Evolutionary conservation across 2,113 vertebrate genomes (phyloP).

Genomic region (Willisornis vidua): DNA sequence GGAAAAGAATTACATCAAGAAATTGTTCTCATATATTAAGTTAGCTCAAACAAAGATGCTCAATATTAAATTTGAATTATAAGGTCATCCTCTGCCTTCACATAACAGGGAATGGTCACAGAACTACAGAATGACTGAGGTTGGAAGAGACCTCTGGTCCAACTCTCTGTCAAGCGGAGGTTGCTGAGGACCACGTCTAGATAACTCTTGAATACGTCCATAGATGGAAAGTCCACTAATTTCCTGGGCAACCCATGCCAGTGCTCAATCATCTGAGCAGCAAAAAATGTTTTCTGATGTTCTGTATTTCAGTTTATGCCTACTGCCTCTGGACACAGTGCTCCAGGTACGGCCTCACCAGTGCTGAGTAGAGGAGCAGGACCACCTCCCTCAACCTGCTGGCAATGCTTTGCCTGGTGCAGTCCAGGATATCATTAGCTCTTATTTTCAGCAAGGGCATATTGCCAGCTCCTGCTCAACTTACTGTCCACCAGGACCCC

Average conservation of each 20-base stretch:
- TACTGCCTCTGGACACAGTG: neutral
- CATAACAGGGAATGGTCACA: neutral
- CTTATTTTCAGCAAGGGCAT: neutral
- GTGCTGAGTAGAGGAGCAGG: neutral
- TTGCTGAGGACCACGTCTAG: neutral
- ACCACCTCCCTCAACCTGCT: neutral
- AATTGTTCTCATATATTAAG: neutral
- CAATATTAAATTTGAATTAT: neutral
- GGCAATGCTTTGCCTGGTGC: neutral
- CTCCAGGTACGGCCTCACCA: neutral
- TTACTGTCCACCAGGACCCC: neutral
- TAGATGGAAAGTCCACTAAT: neutral
- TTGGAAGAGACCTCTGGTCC: neutral
- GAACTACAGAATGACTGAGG: neutral
- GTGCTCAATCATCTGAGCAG: neutral
- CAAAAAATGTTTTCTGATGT: neutral
- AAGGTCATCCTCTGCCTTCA: neutral
- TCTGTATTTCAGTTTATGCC: neutral
- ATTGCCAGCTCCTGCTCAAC: neutral
- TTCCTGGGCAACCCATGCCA: neutral
- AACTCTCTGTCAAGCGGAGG: neutral
- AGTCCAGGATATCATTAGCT: neutral
- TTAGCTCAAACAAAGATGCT: neutral
- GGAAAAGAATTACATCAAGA: neutral
- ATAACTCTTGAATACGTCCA: neutral